Conservation (phyloP, 2,888 invertebrate genomes). For the Ptycholaimellus sp. region DNA sequence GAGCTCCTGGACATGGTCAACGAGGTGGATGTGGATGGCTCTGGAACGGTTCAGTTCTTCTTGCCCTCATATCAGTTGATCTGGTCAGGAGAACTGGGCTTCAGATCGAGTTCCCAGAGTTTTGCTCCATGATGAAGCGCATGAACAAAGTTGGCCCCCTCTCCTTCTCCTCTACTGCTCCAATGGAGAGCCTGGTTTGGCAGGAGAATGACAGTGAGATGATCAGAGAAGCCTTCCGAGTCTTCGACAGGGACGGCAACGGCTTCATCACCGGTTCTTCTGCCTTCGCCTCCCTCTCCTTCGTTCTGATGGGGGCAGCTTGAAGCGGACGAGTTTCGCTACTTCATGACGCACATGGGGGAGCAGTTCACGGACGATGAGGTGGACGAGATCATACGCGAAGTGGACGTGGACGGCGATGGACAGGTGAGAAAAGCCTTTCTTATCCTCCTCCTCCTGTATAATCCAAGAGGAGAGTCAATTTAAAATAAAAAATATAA, state of each 20-base stretch:
- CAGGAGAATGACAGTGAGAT: constrained; percentile 25
- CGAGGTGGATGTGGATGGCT: constrained; percentile 16
- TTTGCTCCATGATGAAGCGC: constrained; percentile 18
- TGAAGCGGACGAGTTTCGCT: constrained; percentile 24
- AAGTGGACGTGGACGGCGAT: constrained; percentile 25
- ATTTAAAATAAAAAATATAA: too few species aligned
- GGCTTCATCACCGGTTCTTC: constrained; percentile 24
- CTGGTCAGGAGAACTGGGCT: too few species aligned
- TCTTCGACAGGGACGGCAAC: constrained; percentile 25
- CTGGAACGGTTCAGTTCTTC: too few species aligned
- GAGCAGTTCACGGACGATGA: constrained; percentile 25
- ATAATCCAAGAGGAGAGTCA: too few species aligned
- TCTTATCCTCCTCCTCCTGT: too few species aligned
- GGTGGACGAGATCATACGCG: constrained; percentile 24
- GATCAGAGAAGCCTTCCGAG: constrained; percentile 25
- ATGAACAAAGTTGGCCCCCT: constrained; percentile 14
- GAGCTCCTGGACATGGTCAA: constrained; percentile 25
- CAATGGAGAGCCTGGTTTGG: constrained; percentile 2
- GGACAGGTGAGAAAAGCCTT: constrained; percentile 23
- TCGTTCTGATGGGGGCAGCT: too few species aligned
- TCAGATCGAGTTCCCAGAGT: constrained; percentile 17
- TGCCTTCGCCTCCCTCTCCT: too few species aligned
- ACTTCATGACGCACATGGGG: constrained; percentile 26
- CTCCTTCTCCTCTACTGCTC: not conserved
- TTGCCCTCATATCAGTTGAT: too few species aligned